Evolutionary conservation across 2,888 invertebrate genomes (phyloP).

Genomic region (Archaeoteleia sp.): DNA sequence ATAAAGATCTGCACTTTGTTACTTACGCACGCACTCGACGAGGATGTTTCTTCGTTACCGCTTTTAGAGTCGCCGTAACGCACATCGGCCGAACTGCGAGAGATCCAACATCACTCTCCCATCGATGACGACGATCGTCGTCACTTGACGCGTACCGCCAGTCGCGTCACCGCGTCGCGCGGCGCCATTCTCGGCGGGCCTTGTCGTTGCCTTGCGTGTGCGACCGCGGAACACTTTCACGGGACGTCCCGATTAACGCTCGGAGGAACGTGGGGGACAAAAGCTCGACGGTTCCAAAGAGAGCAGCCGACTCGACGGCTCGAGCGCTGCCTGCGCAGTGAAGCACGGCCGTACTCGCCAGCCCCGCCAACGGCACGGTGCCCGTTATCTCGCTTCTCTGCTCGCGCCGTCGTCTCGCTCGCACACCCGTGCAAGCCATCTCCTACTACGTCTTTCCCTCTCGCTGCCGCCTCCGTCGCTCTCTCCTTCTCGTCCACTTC

Average conservation of each 20-base stretch:
- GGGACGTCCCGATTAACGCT: conserved; percentile 31
- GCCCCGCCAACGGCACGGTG: conserved; percentile 41
- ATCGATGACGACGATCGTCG: conserved; percentile 21
- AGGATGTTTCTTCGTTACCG: conserved; percentile 8
- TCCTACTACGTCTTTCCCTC: conserved; percentile 31
- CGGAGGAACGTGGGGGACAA: conserved; percentile 37
- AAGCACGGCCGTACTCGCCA: conserved; percentile 55
- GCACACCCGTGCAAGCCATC: too few relatives aligned
- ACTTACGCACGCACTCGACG: conserved; percentile 19
- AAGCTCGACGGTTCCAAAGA: conserved; percentile 43
- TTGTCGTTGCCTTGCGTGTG: conserved; percentile 9
- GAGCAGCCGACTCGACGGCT: conserved; percentile 47
- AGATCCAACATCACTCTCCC: conserved; percentile 28
- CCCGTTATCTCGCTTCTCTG: conserved; percentile 28
- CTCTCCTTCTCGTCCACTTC: conserved; percentile 39
- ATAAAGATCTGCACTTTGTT: too few relatives aligned
- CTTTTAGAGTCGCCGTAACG: conserved; percentile 15
- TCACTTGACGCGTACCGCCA: conserved; percentile 39
- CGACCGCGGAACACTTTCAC: conserved; percentile 14
- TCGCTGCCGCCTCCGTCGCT: conserved; percentile 26
- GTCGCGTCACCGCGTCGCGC: conserved; percentile 7
- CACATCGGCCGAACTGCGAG: conserved; percentile 31
- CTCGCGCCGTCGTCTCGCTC: not conserved
- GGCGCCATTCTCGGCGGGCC: conserved; percentile 51
- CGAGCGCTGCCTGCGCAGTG: conserved; percentile 63